Evolutionary conservation across 37 sponge, comb jelly and placozoan genomes (phyloP).

Genomic region (Spongilla lacustris): DNA sequence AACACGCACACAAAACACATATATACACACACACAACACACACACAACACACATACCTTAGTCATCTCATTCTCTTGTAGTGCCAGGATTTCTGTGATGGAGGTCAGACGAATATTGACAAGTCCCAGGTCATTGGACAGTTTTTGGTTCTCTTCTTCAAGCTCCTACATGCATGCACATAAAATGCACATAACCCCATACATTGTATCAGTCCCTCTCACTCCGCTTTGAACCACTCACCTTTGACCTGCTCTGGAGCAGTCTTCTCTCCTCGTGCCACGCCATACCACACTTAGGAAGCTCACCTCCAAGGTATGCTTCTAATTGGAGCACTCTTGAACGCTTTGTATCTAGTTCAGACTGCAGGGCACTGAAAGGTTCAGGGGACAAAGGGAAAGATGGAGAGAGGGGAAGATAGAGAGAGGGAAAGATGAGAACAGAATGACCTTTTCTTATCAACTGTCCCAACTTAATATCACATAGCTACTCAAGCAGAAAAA

Average conservation of each 20-base stretch:
- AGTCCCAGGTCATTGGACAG: conserved; percentile 26
- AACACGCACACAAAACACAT: too few species aligned
- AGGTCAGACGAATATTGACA: conserved; percentile 31
- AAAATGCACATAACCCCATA: too few species aligned
- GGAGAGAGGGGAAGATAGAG: too few species aligned
- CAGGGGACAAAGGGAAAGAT: too few species aligned
- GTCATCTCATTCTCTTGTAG: conserved; percentile 49
- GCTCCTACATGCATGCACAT: conserved; percentile 7
- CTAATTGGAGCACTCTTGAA: conserved; percentile 22
- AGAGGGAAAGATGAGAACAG: too few species aligned
- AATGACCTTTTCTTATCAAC: too few species aligned
- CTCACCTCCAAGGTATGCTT: conserved; percentile 60
- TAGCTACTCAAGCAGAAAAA: too few species aligned
- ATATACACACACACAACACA: too few species aligned
- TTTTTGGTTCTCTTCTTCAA: conserved; percentile 5
- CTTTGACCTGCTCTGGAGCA: neutral
- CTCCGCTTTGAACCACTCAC: too few species aligned
- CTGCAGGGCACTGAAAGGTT: conserved; percentile 7
- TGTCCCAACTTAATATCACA: too few species aligned
- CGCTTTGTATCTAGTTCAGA: neutral
- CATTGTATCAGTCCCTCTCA: too few species aligned
- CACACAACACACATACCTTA: conserved; percentile 34
- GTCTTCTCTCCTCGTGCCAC: conserved; percentile 53
- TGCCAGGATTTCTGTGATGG: conserved; percentile 49
- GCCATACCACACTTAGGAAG: conserved; percentile 21